phyloP scores from a whole-genome alignment of 1,140 invertebrate species.

The Drosophila dunni region DNA sequence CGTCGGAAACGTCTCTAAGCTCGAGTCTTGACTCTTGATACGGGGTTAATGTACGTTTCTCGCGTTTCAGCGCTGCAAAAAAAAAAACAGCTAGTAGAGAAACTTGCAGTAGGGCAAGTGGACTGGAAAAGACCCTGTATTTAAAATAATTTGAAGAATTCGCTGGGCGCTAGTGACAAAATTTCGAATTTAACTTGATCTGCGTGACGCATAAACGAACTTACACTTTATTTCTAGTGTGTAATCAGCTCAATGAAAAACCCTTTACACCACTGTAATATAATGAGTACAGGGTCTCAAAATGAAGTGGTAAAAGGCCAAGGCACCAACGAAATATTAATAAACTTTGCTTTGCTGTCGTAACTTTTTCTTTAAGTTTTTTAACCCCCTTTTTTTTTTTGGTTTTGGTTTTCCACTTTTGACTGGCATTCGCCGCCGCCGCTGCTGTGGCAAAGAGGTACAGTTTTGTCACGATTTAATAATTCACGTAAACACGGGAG shows the following conservation, averaged over 20 bases:
- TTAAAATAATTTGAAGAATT: too few relatives aligned
- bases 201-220: too few relatives aligned
- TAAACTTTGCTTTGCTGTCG: constrained; percentile 5
- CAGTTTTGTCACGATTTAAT: constrained; percentile 28
- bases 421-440: not conserved
- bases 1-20: constrained; percentile 34
- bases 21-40: not conserved
- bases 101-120: too few relatives aligned
- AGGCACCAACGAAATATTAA: constrained; percentile 7
- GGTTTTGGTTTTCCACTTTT: constrained; percentile 6
- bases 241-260: too few relatives aligned
- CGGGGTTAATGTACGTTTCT: constrained; percentile 41
- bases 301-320: constrained; percentile 26
- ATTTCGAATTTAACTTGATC: too few relatives aligned
- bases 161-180: too few relatives aligned
- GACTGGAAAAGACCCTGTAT: too few relatives aligned
- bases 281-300: not conserved
- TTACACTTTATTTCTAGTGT: too few relatives aligned
- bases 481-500: constrained; percentile 30
- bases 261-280: too few relatives aligned
- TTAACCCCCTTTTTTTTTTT: not conserved
- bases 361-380: constrained; percentile 20
- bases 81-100: not conserved
- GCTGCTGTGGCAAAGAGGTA: constrained; percentile 20
- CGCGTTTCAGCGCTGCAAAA: constrained; percentile 31